phyloP scores from a whole-genome alignment of 2,113 vertebrate species.

The Hoplias malabaricus region DNA sequence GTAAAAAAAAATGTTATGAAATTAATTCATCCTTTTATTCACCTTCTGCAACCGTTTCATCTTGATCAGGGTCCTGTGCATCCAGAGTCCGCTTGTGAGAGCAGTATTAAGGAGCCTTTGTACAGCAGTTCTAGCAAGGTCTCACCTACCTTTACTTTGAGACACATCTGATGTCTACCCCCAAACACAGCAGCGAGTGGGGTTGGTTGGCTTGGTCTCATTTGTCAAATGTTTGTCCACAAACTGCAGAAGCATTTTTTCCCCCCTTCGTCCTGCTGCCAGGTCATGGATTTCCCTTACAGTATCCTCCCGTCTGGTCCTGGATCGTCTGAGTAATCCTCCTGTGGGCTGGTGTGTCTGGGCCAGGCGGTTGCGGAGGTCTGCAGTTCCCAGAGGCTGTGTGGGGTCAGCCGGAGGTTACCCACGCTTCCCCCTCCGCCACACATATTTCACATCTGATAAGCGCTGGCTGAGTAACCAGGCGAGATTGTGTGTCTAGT shows the following conservation, averaged over 20 bases:
- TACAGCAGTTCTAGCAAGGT: too few species aligned
- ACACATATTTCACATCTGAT: slow-evolving; percentile 50
- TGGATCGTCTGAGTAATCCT: slow-evolving; percentile 9
- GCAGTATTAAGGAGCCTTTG: too few species aligned
- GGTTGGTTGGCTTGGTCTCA: neutral
- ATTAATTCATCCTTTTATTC: too few species aligned
- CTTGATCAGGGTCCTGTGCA: too few species aligned
- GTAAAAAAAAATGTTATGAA: too few species aligned
- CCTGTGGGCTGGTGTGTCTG: slow-evolving; percentile 21
- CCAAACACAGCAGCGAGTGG: neutral
- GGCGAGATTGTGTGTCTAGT: slow-evolving; percentile 23
- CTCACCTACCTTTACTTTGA: too few species aligned
- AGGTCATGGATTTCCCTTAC: slow-evolving; percentile 26
- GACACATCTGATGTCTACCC: neutral
- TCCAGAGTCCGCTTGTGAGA: too few species aligned
- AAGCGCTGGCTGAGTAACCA: slow-evolving; percentile 36
- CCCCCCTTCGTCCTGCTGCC: neutral
- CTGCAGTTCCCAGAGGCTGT: slow-evolving; percentile 27
- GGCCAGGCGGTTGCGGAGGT: slow-evolving; percentile 43
- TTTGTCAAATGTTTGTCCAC: slow-evolving; percentile 8
- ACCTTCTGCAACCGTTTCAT: too few species aligned
- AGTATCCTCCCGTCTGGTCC: neutral
- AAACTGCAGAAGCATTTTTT: neutral
- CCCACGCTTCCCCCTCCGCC: slow-evolving; percentile 17
- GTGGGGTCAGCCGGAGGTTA: slow-evolving; percentile 39